Evolutionary conservation across 2,113 vertebrate species (phyloP), one percentile per base, ranked within the genome.

Genomic region (Limnothrissa miodon): DNA sequence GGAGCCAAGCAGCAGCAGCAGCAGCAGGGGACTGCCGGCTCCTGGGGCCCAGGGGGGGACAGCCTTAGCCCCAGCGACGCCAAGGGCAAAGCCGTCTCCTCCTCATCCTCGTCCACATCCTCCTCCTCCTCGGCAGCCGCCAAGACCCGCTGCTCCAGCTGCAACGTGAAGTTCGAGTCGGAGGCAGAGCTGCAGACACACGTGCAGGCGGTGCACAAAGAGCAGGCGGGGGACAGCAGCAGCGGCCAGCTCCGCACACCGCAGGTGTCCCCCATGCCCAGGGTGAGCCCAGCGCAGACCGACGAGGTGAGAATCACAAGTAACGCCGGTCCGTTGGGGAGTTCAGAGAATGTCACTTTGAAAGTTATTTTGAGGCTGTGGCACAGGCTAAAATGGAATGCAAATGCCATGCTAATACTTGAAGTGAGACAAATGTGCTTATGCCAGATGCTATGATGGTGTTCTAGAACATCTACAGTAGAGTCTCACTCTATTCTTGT

Each of bases 161-260:
- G 98, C 94, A 99, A 97, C 83, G 98, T 99, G 87, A 99, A 99
- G 92, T 99, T 99, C 90, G 98, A 99, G 94, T 96, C 97, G 0
- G 98, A 99, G 90, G 95, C 92, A 6, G 98, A 99, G 93, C 94
- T 99, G 89, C 97, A 98, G 93, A 97, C 95, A 88, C 98, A 99
- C 84, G 92, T 97, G 89, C 96, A 97, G 92, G 95, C 96, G 23
- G 94, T 98, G 88, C 98, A 99, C 91, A 95, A 96, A 87, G 97
- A 98, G 70, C 96, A 96, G 48, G 87, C 92, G 86, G 95, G 95
- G 19, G 98, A 99, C 81, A 94, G 94, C 93, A 97, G 95, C 93
- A 94, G 91, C 36, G 93, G 93, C 10, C 96, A 96, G 89, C 91
- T 97, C 92, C 97, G 97, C 95, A 99, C 97, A 23, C 97, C 97